Percentiles rank a stretch among this genome's conserved stretches.
These are phyloP conservation scores for Psilanteris sp. DNA, from an alignment of 1,140 invertebrate genomes.

Conservation along the genomic window DNA sequence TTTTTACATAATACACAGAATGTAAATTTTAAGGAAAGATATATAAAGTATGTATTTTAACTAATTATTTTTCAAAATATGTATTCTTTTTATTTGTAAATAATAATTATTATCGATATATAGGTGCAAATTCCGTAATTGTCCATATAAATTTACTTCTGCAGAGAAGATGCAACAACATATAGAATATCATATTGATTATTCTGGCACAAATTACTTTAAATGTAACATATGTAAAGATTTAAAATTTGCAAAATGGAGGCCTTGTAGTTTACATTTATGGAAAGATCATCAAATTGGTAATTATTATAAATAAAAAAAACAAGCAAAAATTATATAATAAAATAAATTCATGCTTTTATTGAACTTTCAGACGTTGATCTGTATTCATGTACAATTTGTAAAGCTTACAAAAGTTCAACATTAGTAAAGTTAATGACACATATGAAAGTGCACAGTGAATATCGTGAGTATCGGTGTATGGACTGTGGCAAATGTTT, in stretches of 20 bases:
- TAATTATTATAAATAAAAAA: constrained; percentile 17
- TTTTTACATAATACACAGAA: constrained; percentile 59
- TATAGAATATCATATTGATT: constrained; percentile 77
- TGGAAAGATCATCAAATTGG: constrained; percentile 84
- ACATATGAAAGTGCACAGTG: constrained; percentile 84
- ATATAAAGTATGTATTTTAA: constrained; percentile 64
- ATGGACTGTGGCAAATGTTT: constrained; percentile 83
- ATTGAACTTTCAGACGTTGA: constrained; percentile 81
- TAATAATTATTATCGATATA: not conserved
- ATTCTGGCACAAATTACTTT: constrained; percentile 72
- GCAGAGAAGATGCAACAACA: constrained; percentile 78
- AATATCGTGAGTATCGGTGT: constrained; percentile 82
- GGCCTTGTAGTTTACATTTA: constrained; percentile 83
- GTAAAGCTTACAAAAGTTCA: constrained; percentile 81
- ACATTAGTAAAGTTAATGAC: constrained; percentile 80
- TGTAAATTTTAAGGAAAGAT: constrained; percentile 69
- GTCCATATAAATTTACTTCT: constrained; percentile 80
- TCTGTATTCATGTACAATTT: constrained; percentile 83
- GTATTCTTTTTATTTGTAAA: no score
- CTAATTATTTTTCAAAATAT: not conserved
- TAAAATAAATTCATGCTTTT: not conserved
- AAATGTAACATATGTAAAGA: constrained; percentile 80
- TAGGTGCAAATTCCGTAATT: constrained; percentile 80
- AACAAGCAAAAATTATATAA: no score
- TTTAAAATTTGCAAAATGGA: constrained; percentile 81